Conservation (phyloP, 2,888 invertebrate species). For the Heliconius cydno region DNA sequence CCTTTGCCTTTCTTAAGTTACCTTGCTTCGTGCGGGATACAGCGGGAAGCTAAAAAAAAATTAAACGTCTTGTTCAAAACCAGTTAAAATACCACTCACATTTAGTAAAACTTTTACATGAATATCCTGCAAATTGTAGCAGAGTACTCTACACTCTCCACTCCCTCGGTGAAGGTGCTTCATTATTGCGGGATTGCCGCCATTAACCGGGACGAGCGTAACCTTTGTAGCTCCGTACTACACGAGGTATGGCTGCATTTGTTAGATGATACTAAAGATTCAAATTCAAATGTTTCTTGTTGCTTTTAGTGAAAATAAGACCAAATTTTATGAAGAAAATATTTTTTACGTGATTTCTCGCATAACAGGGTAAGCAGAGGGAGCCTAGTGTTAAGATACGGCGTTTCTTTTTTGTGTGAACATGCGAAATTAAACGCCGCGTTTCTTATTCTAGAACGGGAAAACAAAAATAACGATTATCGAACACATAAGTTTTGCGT, state of each 20-base stretch:
- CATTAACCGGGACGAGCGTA: constrained; percentile 29
- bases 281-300: background rate
- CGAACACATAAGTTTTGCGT: too few species aligned
- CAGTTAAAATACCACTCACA: background rate
- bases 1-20: too few species aligned
- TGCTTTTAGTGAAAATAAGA: background rate
- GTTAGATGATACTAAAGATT: constrained; percentile 11
- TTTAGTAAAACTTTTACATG: constrained; percentile 19
- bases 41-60: too few species aligned
- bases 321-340: too few species aligned
- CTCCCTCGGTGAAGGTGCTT: constrained; percentile 19
- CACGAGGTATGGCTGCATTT: constrained; percentile 6
- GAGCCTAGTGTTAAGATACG: too few species aligned
- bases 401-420: too few species aligned
- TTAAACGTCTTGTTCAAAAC: background rate
- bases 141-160: background rate
- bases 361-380: too few species aligned
- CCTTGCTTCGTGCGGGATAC: too few species aligned
- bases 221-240: constrained; percentile 18
- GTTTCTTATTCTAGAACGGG: too few species aligned
- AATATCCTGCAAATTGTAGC: constrained; percentile 7
- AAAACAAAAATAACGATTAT: too few species aligned
- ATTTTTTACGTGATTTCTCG: too few species aligned
- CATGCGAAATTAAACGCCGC: too few species aligned
- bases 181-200: constrained; percentile 33